Conservation (phyloP, 2,888 invertebrate species). For the Rosalia funebris region DNA sequence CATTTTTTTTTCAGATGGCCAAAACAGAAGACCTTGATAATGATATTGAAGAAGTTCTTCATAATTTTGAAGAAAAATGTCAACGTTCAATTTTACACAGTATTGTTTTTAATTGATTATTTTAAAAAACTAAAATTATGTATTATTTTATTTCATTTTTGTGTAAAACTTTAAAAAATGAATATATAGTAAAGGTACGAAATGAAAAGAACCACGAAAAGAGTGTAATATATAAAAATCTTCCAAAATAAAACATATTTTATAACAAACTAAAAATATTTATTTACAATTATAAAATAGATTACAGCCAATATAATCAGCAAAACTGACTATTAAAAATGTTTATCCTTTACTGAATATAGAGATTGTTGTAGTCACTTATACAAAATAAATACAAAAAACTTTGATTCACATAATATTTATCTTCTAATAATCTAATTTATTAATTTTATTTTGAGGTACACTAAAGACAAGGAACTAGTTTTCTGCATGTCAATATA, state of each 20-base stretch:
- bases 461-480: no score
- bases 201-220: constrained; percentile 11
- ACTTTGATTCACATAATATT: no score
- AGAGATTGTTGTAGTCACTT: no score
- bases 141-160: no score
- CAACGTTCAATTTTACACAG: constrained; percentile 90
- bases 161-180: neutral
- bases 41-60: constrained; percentile 95
- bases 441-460: no score
- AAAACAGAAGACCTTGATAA: constrained; percentile 94
- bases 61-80: constrained; percentile 91
- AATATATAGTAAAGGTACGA: neutral
- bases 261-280: constrained; percentile 25
- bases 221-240: constrained; percentile 27
- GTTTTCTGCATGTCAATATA: no score
- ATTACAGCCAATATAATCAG: no score
- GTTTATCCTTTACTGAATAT: no score
- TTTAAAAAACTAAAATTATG: constrained; percentile 7
- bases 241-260: constrained; percentile 32
- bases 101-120: constrained; percentile 85
- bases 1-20: constrained; percentile 72
- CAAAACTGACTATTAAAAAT: no score
- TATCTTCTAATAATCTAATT: no score
- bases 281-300: constrained; percentile 23
- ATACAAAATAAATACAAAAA: no score